Evolutionary conservation across 53 echinoderm and acorn worm species (phyloP).

Genomic region (Paracentrotus lividus): DNA sequence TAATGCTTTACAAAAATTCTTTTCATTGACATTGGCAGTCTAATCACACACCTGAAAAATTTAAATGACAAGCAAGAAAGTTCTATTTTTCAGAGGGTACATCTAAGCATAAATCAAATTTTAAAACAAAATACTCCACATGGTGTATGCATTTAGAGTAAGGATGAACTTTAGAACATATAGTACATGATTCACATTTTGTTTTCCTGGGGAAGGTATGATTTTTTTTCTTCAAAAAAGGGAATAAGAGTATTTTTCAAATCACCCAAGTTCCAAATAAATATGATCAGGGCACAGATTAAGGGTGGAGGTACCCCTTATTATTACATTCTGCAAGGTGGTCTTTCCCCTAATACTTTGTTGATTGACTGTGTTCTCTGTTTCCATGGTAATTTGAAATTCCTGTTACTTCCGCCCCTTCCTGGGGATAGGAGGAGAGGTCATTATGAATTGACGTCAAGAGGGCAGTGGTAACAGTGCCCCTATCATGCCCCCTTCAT

Average conservation of each 20-base stretch:
- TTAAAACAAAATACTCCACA: not conserved
- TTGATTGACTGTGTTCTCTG: conserved; percentile 21
- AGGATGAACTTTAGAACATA: not conserved
- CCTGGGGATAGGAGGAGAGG: not conserved
- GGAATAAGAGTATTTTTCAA: not conserved
- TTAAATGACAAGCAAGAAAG: not conserved
- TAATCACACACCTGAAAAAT: not conserved
- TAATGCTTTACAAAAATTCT: not conserved
- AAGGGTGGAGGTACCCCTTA: not conserved
- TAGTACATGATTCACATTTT: not conserved
- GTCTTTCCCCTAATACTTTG: not conserved
- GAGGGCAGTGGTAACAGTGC: conserved; percentile 9
- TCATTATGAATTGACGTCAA: conserved; percentile 41
- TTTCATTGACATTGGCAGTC: no score
- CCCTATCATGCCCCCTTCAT: conserved; percentile 13
- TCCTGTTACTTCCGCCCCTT: not conserved
- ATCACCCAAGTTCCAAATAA: not conserved
- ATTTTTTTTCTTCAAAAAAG: not conserved
- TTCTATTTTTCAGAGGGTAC: not conserved
- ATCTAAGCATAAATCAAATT: no score
- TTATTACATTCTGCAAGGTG: not conserved
- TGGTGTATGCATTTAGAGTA: not conserved
- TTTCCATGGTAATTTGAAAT: conserved; percentile 36
- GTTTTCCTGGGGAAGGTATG: not conserved
- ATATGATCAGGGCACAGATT: not conserved